phyloP scores from a whole-genome alignment of 2,797 vertebrate genomes.

The Sorex maritimensis region DNA sequence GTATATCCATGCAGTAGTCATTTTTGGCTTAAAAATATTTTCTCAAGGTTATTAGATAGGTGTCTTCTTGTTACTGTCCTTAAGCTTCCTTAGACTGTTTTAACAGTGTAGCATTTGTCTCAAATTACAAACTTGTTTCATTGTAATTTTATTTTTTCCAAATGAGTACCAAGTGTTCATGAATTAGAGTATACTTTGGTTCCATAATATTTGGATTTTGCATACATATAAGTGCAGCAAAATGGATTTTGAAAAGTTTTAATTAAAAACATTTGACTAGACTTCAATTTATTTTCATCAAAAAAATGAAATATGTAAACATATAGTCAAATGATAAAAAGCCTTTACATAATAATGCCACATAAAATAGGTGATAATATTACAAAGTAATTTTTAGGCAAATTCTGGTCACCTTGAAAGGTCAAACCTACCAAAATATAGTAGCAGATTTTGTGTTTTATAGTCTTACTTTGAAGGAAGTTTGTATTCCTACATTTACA shows the following conservation, averaged over 20 bases:
- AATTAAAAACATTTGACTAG: neutral
- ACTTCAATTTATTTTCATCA: no score
- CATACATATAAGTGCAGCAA: neutral
- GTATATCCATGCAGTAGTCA: neutral
- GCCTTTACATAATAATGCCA: neutral
- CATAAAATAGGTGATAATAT: neutral
- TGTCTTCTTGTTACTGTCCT: neutral
- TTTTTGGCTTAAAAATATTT: conserved; percentile 42
- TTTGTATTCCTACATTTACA: neutral
- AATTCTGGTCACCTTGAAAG: conserved; percentile 33
- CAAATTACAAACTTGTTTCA: conserved; percentile 48
- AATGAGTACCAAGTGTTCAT: neutral
- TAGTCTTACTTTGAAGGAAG: neutral
- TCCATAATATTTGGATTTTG: conserved; percentile 8
- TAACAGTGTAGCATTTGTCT: neutral
- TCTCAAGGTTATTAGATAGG: neutral
- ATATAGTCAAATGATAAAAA: neutral
- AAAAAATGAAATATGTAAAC: neutral
- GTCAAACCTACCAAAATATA: conserved; percentile 26
- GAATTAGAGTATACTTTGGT: neutral
- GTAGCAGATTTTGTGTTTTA: neutral
- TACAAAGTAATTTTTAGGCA: neutral
- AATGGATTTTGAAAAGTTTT: conserved; percentile 31
- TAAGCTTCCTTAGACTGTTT: conserved; percentile 1
- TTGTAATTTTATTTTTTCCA: conserved; percentile 13